phyloP scores from a whole-genome alignment of 2,888 invertebrate genomes.

The Lottia gigantea region DNA sequence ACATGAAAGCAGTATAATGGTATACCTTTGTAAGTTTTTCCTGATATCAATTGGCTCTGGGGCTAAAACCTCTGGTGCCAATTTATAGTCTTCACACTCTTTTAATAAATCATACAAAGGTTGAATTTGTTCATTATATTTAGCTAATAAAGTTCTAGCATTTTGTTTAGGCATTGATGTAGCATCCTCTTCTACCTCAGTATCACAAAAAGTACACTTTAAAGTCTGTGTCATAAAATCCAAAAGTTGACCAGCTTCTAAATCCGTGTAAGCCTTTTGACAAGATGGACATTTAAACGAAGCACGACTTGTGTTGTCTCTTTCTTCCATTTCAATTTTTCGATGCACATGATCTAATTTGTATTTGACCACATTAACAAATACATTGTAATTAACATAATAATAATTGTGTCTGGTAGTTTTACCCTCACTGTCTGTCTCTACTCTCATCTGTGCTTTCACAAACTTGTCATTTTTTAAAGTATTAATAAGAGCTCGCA shows the following conservation, averaged over 20 bases:
- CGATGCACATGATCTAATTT: conserved; percentile 95
- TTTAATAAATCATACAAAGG: conserved; percentile 88
- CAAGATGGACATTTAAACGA: conserved; percentile 94
- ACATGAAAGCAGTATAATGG: too few relatives aligned
- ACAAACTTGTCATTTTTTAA: conserved; percentile 89
- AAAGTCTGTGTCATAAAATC: conserved; percentile 55
- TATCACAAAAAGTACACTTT: conserved; percentile 84
- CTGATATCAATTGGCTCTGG: conserved; percentile 76
- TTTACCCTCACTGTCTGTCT: conserved; percentile 93
- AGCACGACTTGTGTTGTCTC: conserved; percentile 93
- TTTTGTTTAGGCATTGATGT: conserved; percentile 93
- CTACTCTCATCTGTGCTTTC: conserved; percentile 83
- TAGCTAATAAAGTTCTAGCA: conserved; percentile 85
- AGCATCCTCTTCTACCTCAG: conserved; percentile 92
- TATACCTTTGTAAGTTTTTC: conserved; percentile 17
- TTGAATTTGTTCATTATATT: conserved; percentile 91
- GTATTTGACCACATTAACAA: conserved; percentile 97
- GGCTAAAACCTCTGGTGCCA: conserved; percentile 92
- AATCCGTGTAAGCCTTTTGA: conserved; percentile 92
- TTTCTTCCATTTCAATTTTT: conserved; percentile 93
- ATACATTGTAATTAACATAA: conserved; percentile 89
- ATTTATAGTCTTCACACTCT: conserved; percentile 87
- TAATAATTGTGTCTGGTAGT: conserved; percentile 97
- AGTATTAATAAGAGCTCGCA: conserved; percentile 81
- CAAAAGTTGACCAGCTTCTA: conserved; percentile 76